Conservation (phyloP, 1,140 invertebrate genomes). For the Aphelenchoides fujianensis region DNA sequence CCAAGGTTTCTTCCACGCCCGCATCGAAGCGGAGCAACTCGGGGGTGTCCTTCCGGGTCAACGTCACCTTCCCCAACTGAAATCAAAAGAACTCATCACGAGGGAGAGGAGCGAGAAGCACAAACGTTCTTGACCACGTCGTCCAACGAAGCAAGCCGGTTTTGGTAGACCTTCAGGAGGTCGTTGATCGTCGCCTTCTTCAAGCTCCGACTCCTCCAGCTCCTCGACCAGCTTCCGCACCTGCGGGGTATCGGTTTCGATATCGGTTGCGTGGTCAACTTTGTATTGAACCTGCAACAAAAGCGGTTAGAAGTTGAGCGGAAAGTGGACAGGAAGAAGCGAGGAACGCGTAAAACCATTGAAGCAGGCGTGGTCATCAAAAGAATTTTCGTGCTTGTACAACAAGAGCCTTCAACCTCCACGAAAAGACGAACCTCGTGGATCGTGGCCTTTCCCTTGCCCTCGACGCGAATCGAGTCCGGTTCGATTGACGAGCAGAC, state of each 20-base stretch:
- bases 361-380: too few relatives aligned
- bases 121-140: slow-evolving; percentile 25
- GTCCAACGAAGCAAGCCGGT: slow-evolving; percentile 34
- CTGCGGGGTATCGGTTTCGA: slow-evolving; percentile 40
- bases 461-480: slow-evolving; percentile 61
- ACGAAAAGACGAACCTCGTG: too few relatives aligned
- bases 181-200: slow-evolving; percentile 29
- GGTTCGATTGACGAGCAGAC: slow-evolving; percentile 25
- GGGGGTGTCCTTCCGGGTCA: neutral
- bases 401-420: too few relatives aligned
- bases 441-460: slow-evolving; percentile 61
- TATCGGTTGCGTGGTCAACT: slow-evolving; percentile 1
- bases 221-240: slow-evolving; percentile 20
- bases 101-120: neutral
- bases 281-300: slow-evolving; percentile 52
- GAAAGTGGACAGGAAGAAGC: too few relatives aligned
- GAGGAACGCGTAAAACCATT: too few relatives aligned
- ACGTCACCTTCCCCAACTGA: slow-evolving; percentile 8
- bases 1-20: slow-evolving; percentile 23
- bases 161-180: slow-evolving; percentile 15
- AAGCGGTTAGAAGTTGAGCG: too few relatives aligned
- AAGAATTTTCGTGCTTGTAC: too few relatives aligned
- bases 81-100: slow-evolving; percentile 23
- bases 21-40: slow-evolving; percentile 21
- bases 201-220: neutral